phyloP scores from a whole-genome alignment of 2,113 vertebrate genomes.

The Corythornis vintsioides region DNA sequence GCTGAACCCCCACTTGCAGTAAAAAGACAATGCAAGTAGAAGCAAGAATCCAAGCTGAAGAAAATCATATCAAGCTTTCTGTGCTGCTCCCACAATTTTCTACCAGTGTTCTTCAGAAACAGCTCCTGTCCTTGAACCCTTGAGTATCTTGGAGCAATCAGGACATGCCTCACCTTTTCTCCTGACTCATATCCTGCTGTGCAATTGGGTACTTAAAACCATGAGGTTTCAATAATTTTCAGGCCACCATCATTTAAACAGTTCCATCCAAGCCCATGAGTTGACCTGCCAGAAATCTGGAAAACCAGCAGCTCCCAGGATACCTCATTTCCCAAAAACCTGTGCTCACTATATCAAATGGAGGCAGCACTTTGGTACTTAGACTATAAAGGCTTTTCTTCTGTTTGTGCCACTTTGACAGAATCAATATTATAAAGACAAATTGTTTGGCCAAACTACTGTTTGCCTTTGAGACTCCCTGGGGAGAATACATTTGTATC shows the following conservation, averaged over 20 bases:
- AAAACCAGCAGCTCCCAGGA: neutral
- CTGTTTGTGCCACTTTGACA: neutral
- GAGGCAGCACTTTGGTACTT: neutral
- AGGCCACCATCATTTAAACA: neutral
- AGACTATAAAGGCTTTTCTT: neutral
- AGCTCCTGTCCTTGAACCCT: neutral
- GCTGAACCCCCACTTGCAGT: neutral
- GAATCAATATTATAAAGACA: neutral
- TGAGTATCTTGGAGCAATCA: neutral
- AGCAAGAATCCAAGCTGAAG: neutral
- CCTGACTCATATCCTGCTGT: conserved; percentile 18
- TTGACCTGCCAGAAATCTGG: neutral
- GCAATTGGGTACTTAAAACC: neutral
- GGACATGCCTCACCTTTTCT: neutral
- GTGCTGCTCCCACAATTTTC: rapidly evolving
- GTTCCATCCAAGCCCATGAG: rapidly evolving
- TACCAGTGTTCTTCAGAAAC: neutral
- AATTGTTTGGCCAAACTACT: neutral
- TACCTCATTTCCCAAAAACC: neutral
- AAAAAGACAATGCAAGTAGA: neutral
- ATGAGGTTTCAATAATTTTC: neutral
- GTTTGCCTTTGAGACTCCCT: neutral
- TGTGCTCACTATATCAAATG: neutral
- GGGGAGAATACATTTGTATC: neutral
- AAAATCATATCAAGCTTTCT: neutral